phyloP scores from a whole-genome alignment of 2,888 invertebrate genomes.

The Pterostichus madidus region DNA sequence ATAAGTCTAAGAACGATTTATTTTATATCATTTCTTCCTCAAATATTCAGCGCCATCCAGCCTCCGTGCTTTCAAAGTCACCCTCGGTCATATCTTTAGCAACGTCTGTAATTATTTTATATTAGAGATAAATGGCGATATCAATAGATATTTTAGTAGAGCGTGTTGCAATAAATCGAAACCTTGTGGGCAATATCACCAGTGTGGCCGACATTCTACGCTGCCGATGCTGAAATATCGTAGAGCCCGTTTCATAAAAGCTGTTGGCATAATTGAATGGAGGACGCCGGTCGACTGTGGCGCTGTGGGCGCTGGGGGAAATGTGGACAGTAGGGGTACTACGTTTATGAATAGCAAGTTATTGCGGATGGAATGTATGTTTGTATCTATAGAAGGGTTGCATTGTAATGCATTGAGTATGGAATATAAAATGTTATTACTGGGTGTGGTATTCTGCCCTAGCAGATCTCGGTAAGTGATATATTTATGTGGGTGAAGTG shows the following conservation, averaged over 20 bases:
- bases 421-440: too few relatives aligned
- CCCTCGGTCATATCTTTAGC: constrained; percentile 8
- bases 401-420: too few relatives aligned
- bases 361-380: too few relatives aligned
- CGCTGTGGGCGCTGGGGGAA: too few relatives aligned
- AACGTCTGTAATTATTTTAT: constrained; percentile 55
- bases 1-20: too few relatives aligned
- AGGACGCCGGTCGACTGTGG: too few relatives aligned
- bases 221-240: constrained; percentile 45
- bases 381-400: too few relatives aligned
- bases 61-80: neutral
- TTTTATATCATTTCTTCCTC: neutral
- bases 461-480: too few relatives aligned
- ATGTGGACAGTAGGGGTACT: too few relatives aligned
- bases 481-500: too few relatives aligned
- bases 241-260: constrained; percentile 41
- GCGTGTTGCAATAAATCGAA: constrained; percentile 49
- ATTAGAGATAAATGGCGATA: constrained; percentile 62
- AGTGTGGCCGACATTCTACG: constrained; percentile 9
- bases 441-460: too few relatives aligned
- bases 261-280: constrained; percentile 56
- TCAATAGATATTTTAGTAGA: constrained; percentile 55
- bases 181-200: constrained; percentile 51
- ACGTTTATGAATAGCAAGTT: too few relatives aligned
- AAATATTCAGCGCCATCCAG: constrained; percentile 12